These are phyloP conservation scores for Rhopalosiphum maidis DNA, from an alignment of 1,140 invertebrate genomes.

Conservation along the genomic window DNA sequence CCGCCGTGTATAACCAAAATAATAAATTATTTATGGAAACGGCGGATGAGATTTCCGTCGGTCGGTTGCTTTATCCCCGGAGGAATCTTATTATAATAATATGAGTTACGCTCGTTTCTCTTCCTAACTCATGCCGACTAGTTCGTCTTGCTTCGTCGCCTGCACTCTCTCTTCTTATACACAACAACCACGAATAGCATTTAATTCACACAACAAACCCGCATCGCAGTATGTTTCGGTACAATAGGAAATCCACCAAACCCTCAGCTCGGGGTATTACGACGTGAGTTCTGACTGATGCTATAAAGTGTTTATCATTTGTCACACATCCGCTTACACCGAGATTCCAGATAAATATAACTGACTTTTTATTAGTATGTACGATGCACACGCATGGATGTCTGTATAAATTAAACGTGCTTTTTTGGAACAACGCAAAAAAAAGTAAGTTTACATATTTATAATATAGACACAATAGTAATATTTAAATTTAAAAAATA, in stretches of 20 bases:
- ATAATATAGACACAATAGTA: not conserved
- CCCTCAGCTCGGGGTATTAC: not conserved
- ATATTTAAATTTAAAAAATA: not conserved
- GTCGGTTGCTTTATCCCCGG: slow-evolving; percentile 35
- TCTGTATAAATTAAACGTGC: not conserved
- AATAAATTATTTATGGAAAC: slow-evolving; percentile 57
- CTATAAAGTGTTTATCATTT: slow-evolving; percentile 20
- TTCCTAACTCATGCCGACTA: not conserved
- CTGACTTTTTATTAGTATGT: not conserved
- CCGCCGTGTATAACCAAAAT: slow-evolving; percentile 40
- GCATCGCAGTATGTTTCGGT: not conserved
- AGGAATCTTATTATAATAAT: slow-evolving; percentile 56
- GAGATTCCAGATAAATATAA: not conserved
- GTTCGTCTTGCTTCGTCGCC: not conserved
- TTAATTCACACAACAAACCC: slow-evolving; percentile 21
- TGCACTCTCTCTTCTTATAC: not conserved
- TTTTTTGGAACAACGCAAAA: not conserved
- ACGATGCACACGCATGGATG: not conserved
- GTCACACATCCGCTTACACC: not conserved
- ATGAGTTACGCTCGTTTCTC: slow-evolving; percentile 47
- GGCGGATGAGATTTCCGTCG: slow-evolving; percentile 46
- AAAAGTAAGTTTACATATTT: not conserved
- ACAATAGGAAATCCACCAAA: slow-evolving; percentile 38
- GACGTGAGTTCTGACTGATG: slow-evolving; percentile 22
- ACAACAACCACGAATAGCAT: slow-evolving; percentile 3